phyloP scores from a whole-genome alignment of 1,140 invertebrate species.

The Pteromalus puparum region DNA sequence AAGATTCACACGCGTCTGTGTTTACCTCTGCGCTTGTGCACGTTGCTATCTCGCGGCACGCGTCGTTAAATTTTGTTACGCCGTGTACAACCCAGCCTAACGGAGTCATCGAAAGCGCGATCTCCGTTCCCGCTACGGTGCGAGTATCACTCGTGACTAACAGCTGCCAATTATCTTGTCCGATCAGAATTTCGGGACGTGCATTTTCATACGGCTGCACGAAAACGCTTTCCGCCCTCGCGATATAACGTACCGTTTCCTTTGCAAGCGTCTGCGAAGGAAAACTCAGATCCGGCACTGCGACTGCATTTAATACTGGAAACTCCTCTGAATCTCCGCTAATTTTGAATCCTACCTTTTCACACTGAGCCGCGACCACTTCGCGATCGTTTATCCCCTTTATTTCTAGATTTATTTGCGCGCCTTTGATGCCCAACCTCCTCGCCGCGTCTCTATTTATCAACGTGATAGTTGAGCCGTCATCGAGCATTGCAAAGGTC shows the following conservation, averaged over 20 bases:
- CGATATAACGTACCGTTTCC: too few species aligned
- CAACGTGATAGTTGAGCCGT: too few species aligned
- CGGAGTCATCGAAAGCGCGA: slow-evolving; percentile 17
- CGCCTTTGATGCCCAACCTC: too few species aligned
- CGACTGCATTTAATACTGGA: neutral
- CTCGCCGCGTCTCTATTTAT: too few species aligned
- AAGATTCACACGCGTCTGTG: neutral
- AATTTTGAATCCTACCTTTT: neutral
- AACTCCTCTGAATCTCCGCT: neutral
- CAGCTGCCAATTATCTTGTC: slow-evolving; percentile 49
- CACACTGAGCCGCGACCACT: neutral
- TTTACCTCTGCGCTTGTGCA: neutral
- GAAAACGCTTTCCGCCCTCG: neutral
- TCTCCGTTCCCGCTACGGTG: neutral
- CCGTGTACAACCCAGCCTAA: slow-evolving; percentile 52
- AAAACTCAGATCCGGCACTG: neutral
- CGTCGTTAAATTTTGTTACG: neutral
- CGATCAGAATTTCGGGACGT: slow-evolving; percentile 45
- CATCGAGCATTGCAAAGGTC: slow-evolving; percentile 19
- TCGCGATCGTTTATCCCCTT: neutral
- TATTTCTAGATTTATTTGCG: neutral
- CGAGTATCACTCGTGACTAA: slow-evolving; percentile 13
- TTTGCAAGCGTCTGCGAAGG: too few species aligned
- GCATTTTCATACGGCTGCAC: neutral
- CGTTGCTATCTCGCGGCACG: neutral